A percentile compares a stretch with the other conserved stretches of the same genome.
phyloP scores from a whole-genome alignment of 2,113 vertebrate species.

The Gadus macrocephalus region DNA sequence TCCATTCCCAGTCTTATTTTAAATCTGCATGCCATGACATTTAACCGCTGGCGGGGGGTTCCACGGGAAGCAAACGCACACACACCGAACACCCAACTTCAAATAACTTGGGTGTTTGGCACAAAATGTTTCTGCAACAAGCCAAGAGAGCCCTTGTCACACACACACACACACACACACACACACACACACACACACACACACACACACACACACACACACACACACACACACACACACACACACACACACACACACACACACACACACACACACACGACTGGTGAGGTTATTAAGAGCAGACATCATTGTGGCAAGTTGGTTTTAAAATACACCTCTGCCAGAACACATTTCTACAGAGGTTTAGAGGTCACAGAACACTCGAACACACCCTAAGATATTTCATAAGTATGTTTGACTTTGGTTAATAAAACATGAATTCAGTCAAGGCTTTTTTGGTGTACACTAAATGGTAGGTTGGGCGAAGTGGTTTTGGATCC shows the following conservation, averaged over 20 bases:
- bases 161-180: not conserved
- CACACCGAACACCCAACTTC: not conserved
- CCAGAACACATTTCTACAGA: no score
- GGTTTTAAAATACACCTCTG: no score
- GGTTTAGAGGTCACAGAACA: no score
- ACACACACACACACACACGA: not conserved
- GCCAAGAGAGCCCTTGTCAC: no score
- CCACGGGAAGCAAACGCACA: not conserved
- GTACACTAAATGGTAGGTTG: no score
- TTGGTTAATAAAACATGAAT: no score
- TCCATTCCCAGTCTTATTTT: slow-evolving; percentile 36
- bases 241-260: not conserved
- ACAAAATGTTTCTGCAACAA: no score
- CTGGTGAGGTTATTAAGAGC: not conserved
- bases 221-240: not conserved
- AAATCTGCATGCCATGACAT: slow-evolving; percentile 28
- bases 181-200: not conserved
- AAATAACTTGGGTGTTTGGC: no score
- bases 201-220: not conserved
- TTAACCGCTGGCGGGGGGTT: slow-evolving; percentile 6
- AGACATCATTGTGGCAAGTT: not conserved
- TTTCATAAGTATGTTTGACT: no score
- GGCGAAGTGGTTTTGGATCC: no score
- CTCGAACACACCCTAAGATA: no score
- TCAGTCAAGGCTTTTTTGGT: no score